Base-by-base conservation (phyloP, 2,888 invertebrate species). In the Tachystola acroxantha region DNA sequence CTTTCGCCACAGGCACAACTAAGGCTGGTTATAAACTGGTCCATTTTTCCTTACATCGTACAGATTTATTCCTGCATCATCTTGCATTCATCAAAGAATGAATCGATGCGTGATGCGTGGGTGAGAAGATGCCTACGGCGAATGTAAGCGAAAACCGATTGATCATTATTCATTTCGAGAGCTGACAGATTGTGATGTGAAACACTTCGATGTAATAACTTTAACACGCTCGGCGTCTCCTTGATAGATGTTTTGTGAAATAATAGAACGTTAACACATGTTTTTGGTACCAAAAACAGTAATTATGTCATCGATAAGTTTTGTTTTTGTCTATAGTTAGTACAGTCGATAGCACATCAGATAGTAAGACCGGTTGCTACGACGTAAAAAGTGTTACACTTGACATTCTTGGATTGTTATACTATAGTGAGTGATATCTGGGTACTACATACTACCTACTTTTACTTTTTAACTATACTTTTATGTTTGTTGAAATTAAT, bases 161-260 rank as follows among this genome's bases (percentile, higher is more conserved):
- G 61, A 71, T 75, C 79, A 76, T 80, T 73, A 79, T 65, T 79
- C 75, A 80, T 77, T 69, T 63, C 57, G 57, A 62, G 53, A 66
- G 61, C 63, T 74, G 79, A 81, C 77, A 76, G 72, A 72, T 69
- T 77, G 66, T 72, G 72, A 77, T 70, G 68, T 70, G 68, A 69
- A 78, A 75, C 68, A 73, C 75, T 75, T 71, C 60, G 54, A 52
- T 57, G 64, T 71, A 16, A 16, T 72, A 70, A 69, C 64, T 72
- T 76, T 69, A 76, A 74, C 77, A 69, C 69, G 63, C 52, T 58
- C 53, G 52, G 53, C 60, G 59, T 64, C 61, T 62, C 49, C 57
- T 53, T 66, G 65, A 67, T 68, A 59, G 49, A 70, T 72, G 68
- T 68, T 67, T 65, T 63, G 53, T 63, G 56, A 58, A 65, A 67